Conservation (phyloP, 2,797 vertebrate species). For the Semotilus atromaculatus region DNA sequence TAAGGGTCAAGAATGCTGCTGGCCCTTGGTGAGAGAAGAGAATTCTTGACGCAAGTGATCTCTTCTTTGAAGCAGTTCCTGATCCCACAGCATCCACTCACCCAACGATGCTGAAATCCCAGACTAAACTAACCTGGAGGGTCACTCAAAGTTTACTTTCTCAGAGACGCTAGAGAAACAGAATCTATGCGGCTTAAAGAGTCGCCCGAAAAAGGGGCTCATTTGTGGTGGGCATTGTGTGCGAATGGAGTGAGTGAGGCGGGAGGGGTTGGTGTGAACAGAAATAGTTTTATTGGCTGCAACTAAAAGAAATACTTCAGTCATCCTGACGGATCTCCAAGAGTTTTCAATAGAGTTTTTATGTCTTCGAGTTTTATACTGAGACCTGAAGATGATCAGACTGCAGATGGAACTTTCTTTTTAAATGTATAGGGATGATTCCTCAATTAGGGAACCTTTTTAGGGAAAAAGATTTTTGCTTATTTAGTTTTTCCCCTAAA, state of each 20-base stretch:
- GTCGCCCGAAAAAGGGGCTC: conserved; percentile 74
- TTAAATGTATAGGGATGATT: not conserved
- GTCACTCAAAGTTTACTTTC: conserved; percentile 89
- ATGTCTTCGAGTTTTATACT: not conserved
- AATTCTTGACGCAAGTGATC: conserved; percentile 76
- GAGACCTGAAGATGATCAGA: not conserved
- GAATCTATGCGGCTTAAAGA: conserved; percentile 84
- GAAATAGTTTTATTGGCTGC: conserved; percentile 49
- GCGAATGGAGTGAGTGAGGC: conserved; percentile 21
- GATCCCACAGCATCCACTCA: conserved; percentile 70
- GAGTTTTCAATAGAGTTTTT: conserved; percentile 22
- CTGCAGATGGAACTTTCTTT: not conserved
- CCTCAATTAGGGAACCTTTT: not conserved
- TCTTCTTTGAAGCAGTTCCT: conserved; percentile 75
- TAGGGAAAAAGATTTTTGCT: not conserved
- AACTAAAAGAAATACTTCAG: conserved; percentile 1
- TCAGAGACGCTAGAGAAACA: conserved; percentile 82
- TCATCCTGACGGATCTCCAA: not conserved
- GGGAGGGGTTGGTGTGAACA: conserved; percentile 26
- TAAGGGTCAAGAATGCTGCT: conserved; percentile 82
- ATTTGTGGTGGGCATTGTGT: conserved; percentile 53
- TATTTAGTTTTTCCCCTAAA: not conserved
- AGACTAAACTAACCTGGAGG: conserved; percentile 84
- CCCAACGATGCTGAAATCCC: conserved; percentile 73
- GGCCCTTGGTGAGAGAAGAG: conserved; percentile 73